phyloP scores from a whole-genome alignment of 2,888 invertebrate genomes.

The Perizoma affinitatum region DNA sequence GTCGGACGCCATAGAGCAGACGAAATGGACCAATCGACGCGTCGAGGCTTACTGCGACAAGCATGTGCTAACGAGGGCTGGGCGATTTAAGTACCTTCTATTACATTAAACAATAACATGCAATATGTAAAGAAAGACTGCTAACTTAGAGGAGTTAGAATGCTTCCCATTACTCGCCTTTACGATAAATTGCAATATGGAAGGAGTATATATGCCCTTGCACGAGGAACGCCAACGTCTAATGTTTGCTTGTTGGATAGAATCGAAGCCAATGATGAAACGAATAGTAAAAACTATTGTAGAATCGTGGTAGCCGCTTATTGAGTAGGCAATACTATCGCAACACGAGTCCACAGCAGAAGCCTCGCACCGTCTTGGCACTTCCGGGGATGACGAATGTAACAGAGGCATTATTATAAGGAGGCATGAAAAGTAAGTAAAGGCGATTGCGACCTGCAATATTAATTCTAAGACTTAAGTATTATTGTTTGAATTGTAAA shows the following conservation, averaged over 20 bases:
- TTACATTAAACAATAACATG: no score
- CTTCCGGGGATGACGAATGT: slow-evolving; percentile 29
- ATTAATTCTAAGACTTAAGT: slow-evolving; percentile 70
- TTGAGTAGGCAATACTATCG: background rate
- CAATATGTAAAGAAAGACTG: no score
- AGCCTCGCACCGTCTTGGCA: slow-evolving; percentile 24
- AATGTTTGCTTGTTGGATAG: background rate
- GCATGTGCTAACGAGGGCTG: slow-evolving; percentile 5
- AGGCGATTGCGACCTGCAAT: slow-evolving; percentile 78
- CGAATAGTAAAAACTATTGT: slow-evolving; percentile 8
- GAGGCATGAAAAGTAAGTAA: slow-evolving; percentile 44
- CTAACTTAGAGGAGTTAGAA: no score
- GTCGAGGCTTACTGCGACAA: slow-evolving; percentile 13
- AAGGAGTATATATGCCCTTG: no score
- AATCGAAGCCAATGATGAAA: slow-evolving; percentile 1
- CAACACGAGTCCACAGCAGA: slow-evolving; percentile 10
- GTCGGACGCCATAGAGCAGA: slow-evolving; percentile 13
- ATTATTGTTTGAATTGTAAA: slow-evolving; percentile 72
- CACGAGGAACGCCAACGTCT: background rate
- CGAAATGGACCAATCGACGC: slow-evolving; percentile 10
- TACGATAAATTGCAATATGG: no score
- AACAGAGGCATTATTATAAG: slow-evolving; percentile 33
- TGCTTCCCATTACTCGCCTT: no score
- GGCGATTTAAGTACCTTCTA: background rate
- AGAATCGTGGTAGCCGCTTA: background rate